These are phyloP conservation scores for Hippocampus zosterae DNA, from an alignment of 2,113 vertebrate genomes.

Conservation along the genomic window DNA sequence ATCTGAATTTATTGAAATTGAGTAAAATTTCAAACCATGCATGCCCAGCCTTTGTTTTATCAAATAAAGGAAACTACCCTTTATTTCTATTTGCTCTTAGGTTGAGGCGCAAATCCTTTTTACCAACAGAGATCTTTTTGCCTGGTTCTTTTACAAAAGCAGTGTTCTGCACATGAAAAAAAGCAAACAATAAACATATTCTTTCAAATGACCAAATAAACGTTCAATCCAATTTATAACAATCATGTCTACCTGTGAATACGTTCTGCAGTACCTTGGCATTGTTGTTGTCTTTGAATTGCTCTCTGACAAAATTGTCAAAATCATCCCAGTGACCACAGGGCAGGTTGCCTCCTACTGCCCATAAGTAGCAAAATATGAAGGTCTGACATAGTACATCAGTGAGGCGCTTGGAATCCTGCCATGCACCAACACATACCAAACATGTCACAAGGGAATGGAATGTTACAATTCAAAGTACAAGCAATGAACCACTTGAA, in stretches of 20 bases:
- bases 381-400: constrained; percentile 77
- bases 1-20: background rate
- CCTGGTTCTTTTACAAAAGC: background rate
- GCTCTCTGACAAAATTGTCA: constrained; percentile 74
- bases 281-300: constrained; percentile 74
- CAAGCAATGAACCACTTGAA: background rate
- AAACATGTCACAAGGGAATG: background rate
- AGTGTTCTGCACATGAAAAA: background rate
- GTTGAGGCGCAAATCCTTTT: background rate
- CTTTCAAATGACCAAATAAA: background rate
- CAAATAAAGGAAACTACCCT: background rate
- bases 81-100: background rate
- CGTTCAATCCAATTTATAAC: background rate
- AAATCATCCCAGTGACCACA: constrained; percentile 75
- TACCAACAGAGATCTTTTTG: background rate
- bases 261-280: constrained; percentile 67
- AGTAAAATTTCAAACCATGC: background rate
- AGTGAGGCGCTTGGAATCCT: constrained; percentile 72
- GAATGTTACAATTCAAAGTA: background rate
- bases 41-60: background rate
- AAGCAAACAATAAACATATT: background rate
- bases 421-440: constrained; percentile 14
- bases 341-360: constrained; percentile 76
- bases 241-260: background rate
- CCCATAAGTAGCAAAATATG: constrained; percentile 80